phyloP scores from a whole-genome alignment of 92 coral and sea anemone species.

The Montipora capitata region DNA sequence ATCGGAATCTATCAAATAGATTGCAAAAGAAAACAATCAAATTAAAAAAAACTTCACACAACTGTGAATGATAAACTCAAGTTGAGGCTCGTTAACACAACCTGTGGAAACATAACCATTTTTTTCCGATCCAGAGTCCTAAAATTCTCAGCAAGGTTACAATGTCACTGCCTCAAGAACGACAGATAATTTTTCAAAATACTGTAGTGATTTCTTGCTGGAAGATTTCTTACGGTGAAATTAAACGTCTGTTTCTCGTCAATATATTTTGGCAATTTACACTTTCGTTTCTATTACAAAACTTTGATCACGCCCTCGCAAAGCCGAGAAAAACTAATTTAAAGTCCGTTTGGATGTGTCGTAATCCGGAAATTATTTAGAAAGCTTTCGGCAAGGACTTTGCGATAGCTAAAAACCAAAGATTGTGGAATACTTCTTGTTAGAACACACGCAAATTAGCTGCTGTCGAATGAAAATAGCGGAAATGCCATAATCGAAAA shows the following conservation, averaged over 20 bases:
- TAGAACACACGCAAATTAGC: constrained; percentile 38
- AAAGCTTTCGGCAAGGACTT: constrained; percentile 1
- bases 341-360: constrained; percentile 9
- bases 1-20: constrained; percentile 77
- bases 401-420: constrained; percentile 29
- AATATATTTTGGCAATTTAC: constrained; percentile 37
- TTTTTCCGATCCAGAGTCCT: too few relatives aligned
- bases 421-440: constrained; percentile 39
- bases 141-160: neutral
- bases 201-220: neutral
- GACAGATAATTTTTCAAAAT: neutral
- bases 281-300: constrained; percentile 26
- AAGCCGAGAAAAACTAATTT: neutral
- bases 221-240: too few relatives aligned
- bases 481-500: constrained; percentile 25
- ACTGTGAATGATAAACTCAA: constrained; percentile 64
- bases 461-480: constrained; percentile 20
- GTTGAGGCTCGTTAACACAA: neutral
- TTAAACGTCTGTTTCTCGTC: constrained; percentile 27
- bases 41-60: constrained; percentile 68
- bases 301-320: constrained; percentile 50
- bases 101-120: too few relatives aligned
- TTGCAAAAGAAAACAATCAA: constrained; percentile 84
- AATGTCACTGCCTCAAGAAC: neutral
- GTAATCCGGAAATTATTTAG: constrained; percentile 45